Base-by-base conservation (phyloP, 2,797 vertebrate genomes). In the Parotocinclus haroldoi region DNA sequence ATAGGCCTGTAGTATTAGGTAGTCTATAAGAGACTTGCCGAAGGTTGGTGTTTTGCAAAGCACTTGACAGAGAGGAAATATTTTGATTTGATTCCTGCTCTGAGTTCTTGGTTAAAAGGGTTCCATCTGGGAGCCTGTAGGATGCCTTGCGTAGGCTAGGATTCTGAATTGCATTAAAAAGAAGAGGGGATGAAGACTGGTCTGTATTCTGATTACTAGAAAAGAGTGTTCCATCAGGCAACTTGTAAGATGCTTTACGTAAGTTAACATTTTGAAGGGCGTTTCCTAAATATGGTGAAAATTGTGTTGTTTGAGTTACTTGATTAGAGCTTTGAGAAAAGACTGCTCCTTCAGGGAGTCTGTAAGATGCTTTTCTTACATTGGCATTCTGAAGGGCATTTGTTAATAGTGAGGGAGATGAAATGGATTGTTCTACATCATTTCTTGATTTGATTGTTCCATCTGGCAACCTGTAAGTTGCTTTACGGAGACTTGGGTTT, bases 401-500 rank as follows among this genome's bases (percentile, higher is more conserved):
- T 16, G 85, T 81, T 79, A 87, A 78, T 45, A 84, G 56, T 61
- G 81, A 77, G n/a, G 84, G 74, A 63, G 80, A n/a, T 19, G 80
- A 64, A 16, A 78, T 54, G 73, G 72, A 46, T 73, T 81, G 69
- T 69, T 70, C 62, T 36, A 84, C 68, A 36, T 86, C 85, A 53
- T 80, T 83, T 62, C 82, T 83, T n/a, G 73, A 82, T 65, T 82
- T 70, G 48, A 87, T 69, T 45, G 83, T 83, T 45, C 88, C 86
- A 80, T 88, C 84, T 65, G 89, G 88, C 27, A 90, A 78, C 57
- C 82, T 85, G 66, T 89, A 90, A 59, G 83, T 84, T 58, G 86
- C 86, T 68, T 87, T 80, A 42, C 81, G 82, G 39, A 89, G 73
- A 77, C 44, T 77, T 1, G 83, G 72, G 76, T 89, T 90, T 44